Conservation (phyloP, 2,113 vertebrate genomes). For the Rhagologus leucostigma region DNA sequence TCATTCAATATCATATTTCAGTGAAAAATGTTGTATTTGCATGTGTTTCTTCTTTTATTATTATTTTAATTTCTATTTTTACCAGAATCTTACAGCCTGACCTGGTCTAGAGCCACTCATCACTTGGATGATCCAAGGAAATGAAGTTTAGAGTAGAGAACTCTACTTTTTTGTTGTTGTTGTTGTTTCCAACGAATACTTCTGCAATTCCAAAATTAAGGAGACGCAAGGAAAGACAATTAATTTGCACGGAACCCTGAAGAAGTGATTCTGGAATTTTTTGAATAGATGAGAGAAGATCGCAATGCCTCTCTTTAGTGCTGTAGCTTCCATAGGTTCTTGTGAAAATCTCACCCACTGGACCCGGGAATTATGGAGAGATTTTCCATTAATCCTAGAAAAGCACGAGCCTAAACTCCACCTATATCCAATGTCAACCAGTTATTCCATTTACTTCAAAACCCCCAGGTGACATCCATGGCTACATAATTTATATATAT, state of each 20-base stretch:
- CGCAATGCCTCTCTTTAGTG: not conserved
- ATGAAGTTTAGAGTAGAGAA: not conserved
- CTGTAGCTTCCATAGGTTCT: not conserved
- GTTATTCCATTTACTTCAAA: not conserved
- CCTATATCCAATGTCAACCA: not conserved
- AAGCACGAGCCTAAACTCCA: not conserved
- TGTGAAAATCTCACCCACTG: not conserved
- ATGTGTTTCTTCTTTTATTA: not conserved
- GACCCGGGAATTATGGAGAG: not conserved
- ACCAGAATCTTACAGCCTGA: not conserved
- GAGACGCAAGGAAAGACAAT: not conserved
- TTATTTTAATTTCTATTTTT: not conserved
- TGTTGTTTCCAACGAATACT: not conserved
- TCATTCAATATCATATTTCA: rapidly evolving
- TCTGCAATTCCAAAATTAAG: not conserved
- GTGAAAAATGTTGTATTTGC: not conserved
- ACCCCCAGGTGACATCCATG: not conserved
- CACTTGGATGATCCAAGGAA: not conserved
- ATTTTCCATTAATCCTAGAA: not conserved
- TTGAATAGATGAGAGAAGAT: not conserved
- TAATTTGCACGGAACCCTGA: not conserved
- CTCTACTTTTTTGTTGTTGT: rapidly evolving
- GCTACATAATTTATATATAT: not conserved
- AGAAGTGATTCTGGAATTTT: not conserved
- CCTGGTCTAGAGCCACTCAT: not conserved